Evolutionary conservation across 2,888 invertebrate species (phyloP), one percentile per base, ranked within the genome.

Genomic region (Autographa pulchrina): DNA sequence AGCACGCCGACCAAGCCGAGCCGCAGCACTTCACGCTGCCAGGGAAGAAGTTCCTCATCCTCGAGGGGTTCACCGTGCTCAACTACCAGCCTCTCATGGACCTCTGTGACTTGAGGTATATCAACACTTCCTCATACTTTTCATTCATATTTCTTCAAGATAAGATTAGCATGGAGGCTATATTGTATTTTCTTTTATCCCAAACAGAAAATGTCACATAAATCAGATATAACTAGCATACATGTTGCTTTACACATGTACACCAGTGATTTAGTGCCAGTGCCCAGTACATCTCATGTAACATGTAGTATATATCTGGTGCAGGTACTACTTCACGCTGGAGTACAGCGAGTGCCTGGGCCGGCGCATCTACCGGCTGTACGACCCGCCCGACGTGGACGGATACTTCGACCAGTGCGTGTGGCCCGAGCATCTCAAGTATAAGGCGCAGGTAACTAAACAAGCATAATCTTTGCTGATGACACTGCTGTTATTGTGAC

Each of bases 371-470:
- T 84, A 85, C 31, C 89, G 95, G 0, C 91, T 95, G n/a, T 99
- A 99, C 90, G 97, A 97, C 66, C 99, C 99, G 25, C 98, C 99
- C 0, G 99, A 99, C 94, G 96, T 97, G 2, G 97, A 97, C 0
- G 98, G 98, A 0, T 99, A 99, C 95, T 99, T 99, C 94, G 98
- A 99, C 60, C 93, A 93, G 80, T 97, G 98, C 88, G 98, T 98
- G n/a, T 99, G 99, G 99, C 99, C 99, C n/a, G 97, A 97, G 87
- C 98, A 99, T 89, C 86, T 97, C 70, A 94, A 93, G 83, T 96
- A 97, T 84, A 91, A 96, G 54, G 90, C 90, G 0, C 85, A 92
- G 91, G 94, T 93, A n/a, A n/a, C n/a, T n/a, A n/a, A n/a, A n/a
- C n/a, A n/a, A n/a, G n/a, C n/a, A n/a, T n/a, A n/a, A n/a, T n/a